phyloP scores from a whole-genome alignment of 2,113 vertebrate genomes.

The Anguilla rostrata region DNA sequence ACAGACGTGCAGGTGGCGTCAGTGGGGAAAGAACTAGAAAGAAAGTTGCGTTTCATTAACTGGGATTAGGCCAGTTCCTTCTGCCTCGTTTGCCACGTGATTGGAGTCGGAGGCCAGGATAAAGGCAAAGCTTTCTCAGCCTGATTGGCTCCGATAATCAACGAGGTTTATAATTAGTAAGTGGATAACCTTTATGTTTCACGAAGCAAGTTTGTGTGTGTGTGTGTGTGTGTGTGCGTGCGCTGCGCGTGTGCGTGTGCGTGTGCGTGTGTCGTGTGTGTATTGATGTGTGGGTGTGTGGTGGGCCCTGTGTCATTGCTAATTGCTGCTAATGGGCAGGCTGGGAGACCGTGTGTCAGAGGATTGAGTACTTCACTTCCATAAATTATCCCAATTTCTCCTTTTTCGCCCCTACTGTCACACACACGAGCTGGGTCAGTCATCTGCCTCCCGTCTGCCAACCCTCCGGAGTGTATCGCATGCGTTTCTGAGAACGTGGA shows the following conservation, averaged over 20 bases:
- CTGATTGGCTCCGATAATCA: slow-evolving; percentile 66
- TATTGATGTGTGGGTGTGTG: slow-evolving; percentile 36
- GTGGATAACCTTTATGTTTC: slow-evolving; percentile 55
- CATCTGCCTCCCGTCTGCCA: background rate
- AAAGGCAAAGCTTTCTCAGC: slow-evolving; percentile 50
- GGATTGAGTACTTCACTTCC: slow-evolving; percentile 38
- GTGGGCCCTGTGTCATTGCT: slow-evolving; percentile 53
- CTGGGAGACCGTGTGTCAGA: slow-evolving; percentile 43
- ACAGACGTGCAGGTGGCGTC: background rate
- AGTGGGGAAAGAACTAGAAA: slow-evolving; percentile 15
- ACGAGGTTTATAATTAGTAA: slow-evolving; percentile 68
- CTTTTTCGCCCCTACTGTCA: background rate
- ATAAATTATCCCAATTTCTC: slow-evolving; percentile 38
- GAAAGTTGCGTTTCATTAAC: slow-evolving; percentile 52
- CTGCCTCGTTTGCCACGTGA: slow-evolving; percentile 67
- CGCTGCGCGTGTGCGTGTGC: slow-evolving; percentile 28
- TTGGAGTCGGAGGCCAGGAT: slow-evolving; percentile 57
- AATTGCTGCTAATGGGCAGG: slow-evolving; percentile 62
- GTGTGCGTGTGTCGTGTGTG: background rate
- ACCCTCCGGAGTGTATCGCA: background rate
- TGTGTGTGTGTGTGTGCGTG: slow-evolving; percentile 32
- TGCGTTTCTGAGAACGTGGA: slow-evolving; percentile 25
- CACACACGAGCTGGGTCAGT: background rate
- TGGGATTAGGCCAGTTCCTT: slow-evolving; percentile 50
- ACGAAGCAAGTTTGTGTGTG: slow-evolving; percentile 26